phyloP scores from a whole-genome alignment of 2,113 vertebrate species.

The Entelurus aequoreus region DNA sequence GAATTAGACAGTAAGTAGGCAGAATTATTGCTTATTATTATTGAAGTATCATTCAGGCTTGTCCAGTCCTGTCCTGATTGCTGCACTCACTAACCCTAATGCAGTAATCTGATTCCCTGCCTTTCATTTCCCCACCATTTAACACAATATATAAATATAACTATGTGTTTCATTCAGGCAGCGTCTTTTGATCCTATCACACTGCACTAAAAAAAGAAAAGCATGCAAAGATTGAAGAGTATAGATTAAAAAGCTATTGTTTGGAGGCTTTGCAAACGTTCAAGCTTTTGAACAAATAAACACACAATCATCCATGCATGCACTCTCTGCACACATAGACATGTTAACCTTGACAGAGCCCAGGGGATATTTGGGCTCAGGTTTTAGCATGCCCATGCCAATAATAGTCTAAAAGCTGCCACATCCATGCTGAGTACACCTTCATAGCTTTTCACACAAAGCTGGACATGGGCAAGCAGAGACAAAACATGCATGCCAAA shows the following conservation, averaged over 20 bases:
- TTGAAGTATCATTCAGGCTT: constrained; percentile 65
- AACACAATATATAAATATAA: constrained; percentile 78
- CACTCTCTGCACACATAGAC: constrained; percentile 7
- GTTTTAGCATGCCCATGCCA: constrained; percentile 24
- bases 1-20: constrained; percentile 44
- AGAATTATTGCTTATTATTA: constrained; percentile 71
- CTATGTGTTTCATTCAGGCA: constrained; percentile 28
- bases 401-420: constrained; percentile 13
- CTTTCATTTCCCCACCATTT: constrained; percentile 81
- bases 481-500: not conserved
- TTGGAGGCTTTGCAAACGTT: not conserved
- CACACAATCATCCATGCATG: constrained; percentile 8
- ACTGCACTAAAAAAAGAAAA: not conserved
- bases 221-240: not conserved
- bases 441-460: constrained; percentile 3
- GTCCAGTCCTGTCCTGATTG: constrained; percentile 76
- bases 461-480: constrained; percentile 7
- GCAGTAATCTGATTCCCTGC: constrained; percentile 84
- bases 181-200: not conserved
- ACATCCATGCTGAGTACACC: not conserved
- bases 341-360: constrained; percentile 20
- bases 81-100: constrained; percentile 84
- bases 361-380: constrained; percentile 31
- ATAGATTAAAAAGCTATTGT: not conserved
- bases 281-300: not conserved